Percentiles rank a stretch among this genome's conserved stretches.
phyloP scores from a whole-genome alignment of 2,113 vertebrate genomes.

The Dromiciops gliroides region DNA sequence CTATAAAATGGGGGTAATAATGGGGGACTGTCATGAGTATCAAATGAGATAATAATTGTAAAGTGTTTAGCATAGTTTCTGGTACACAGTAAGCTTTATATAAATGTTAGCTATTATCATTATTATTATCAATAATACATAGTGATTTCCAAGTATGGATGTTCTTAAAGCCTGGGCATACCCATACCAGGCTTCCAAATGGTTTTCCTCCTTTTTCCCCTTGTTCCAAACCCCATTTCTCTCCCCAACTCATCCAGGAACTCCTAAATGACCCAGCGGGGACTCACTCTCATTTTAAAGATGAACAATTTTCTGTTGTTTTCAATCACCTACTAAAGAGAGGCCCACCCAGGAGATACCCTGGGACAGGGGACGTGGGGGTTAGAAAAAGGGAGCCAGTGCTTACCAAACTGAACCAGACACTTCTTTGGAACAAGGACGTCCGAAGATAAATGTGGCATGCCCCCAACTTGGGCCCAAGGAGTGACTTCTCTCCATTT shows the following conservation, averaged over 20 bases:
- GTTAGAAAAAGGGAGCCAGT: not conserved
- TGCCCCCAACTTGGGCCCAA: not conserved
- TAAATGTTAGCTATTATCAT: not conserved
- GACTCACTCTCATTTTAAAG: slow-evolving; percentile 57
- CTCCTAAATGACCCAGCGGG: slow-evolving; percentile 48
- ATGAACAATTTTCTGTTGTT: slow-evolving; percentile 60
- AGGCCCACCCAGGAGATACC: slow-evolving; percentile 53
- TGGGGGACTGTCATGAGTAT: not conserved
- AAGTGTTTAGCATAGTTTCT: not conserved
- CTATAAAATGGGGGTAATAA: not conserved
- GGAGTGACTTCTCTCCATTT: not conserved
- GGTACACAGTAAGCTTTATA: not conserved
- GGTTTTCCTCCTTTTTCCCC: slow-evolving; percentile 15
- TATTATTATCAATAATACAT: not conserved
- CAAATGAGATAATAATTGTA: not conserved
- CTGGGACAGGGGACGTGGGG: not conserved
- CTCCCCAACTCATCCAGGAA: slow-evolving; percentile 40
- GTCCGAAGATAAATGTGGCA: not conserved
- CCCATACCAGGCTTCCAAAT: slow-evolving; percentile 18
- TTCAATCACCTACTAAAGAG: slow-evolving; percentile 38
- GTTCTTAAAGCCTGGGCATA: slow-evolving; percentile 14
- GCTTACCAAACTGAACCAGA: not conserved
- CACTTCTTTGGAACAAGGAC: not conserved
- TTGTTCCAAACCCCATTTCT: slow-evolving; percentile 57
- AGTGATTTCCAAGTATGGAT: not conserved